Conservation (phyloP, 2,888 invertebrate genomes). For the Drosophila neutralis region DNA sequence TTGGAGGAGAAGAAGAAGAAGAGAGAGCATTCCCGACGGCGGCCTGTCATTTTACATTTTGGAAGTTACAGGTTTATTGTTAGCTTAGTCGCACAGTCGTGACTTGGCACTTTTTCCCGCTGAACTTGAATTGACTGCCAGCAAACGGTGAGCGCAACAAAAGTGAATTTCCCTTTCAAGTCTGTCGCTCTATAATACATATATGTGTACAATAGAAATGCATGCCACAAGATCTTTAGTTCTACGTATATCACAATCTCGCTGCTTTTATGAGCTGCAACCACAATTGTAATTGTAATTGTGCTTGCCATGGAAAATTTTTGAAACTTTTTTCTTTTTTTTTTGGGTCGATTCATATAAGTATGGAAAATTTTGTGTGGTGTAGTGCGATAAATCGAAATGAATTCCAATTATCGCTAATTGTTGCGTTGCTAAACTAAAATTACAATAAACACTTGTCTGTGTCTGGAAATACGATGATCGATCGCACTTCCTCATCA, state of each 20-base stretch:
- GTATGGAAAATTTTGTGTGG: conserved; percentile 59
- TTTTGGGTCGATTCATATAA: conserved; percentile 40
- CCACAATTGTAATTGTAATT: conserved; percentile 19
- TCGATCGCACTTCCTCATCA: conserved; percentile 60
- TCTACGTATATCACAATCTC: conserved; percentile 36
- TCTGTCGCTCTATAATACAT: conserved; percentile 5
- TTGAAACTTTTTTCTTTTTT: conserved; percentile 43
- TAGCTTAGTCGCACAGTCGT: conserved; percentile 11
- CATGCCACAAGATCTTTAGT: conserved; percentile 16
- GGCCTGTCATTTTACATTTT: conserved; percentile 1
- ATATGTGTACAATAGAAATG: conserved; percentile 1
- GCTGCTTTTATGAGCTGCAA: conserved; percentile 15
- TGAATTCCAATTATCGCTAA: conserved; percentile 66
- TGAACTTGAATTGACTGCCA: conserved; percentile 39
- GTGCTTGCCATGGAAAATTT: conserved; percentile 59
- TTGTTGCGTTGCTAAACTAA: conserved; percentile 41
- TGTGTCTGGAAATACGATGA: conserved; percentile 6
- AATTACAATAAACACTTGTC: conserved; percentile 19
- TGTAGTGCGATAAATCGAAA: conserved; percentile 42
- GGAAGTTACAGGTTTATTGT: conserved; percentile 18
- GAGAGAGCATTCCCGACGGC: conserved; percentile 3
- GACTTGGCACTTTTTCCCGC: conserved; percentile 10
- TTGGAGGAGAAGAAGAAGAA: neutral
- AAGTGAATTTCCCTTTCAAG: conserved; percentile 53
- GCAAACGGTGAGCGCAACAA: conserved; percentile 2